These are phyloP conservation scores for Myocastor coypus DNA, from an alignment of 2,113 vertebrate genomes.

Conservation along the genomic window DNA sequence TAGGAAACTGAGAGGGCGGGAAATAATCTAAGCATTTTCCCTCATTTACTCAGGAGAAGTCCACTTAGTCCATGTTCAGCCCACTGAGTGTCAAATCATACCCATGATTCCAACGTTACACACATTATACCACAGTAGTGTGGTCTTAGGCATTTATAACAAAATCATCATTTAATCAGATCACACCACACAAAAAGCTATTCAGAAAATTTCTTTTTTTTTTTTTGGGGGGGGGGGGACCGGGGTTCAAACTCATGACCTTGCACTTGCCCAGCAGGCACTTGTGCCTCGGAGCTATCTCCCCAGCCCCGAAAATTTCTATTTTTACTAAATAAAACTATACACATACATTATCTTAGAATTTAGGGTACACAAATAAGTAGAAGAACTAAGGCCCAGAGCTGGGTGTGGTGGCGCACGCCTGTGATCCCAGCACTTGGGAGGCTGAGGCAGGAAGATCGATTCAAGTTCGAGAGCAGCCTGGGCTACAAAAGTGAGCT, in stretches of 20 bases:
- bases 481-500: too few relatives aligned
- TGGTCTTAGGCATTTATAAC: not conserved
- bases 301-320: slow-evolving; percentile 21
- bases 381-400: slow-evolving; percentile 15
- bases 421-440: too few relatives aligned
- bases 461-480: too few relatives aligned
- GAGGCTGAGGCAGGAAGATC: too few relatives aligned
- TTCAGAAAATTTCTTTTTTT: slow-evolving; percentile 4
- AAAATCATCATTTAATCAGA: slow-evolving; percentile 10
- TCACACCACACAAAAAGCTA: slow-evolving; percentile 16
- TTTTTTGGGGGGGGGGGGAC: too few relatives aligned
- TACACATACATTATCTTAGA: slow-evolving; percentile 8
- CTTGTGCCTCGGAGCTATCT: too few relatives aligned
- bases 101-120: not conserved
- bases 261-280: too few relatives aligned
- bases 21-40: slow-evolving; percentile 1
- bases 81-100: slow-evolving; percentile 4
- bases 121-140: not conserved
- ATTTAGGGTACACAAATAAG: slow-evolving; percentile 22
- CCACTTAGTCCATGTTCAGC: not conserved
- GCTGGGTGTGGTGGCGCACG: too few relatives aligned
- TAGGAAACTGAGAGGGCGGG: not conserved
- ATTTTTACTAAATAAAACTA: slow-evolving; percentile 32
- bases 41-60: not conserved
- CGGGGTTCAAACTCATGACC: too few relatives aligned